phyloP scores from a whole-genome alignment of 2,113 vertebrate genomes.

The Rhinichthys klamathensis region DNA sequence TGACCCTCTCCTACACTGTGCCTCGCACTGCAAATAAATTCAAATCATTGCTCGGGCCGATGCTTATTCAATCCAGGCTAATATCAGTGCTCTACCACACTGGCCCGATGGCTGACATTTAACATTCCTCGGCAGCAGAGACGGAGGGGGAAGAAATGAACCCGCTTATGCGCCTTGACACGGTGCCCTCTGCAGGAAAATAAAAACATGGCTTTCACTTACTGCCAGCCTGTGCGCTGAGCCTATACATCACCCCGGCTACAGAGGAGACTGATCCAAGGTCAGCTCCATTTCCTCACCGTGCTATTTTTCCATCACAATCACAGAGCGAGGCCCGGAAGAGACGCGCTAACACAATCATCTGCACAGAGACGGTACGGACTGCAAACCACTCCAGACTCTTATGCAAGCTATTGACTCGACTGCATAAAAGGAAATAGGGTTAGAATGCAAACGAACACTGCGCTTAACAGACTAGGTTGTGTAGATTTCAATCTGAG shows the following conservation, averaged over 20 bases:
- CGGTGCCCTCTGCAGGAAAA: slow-evolving; percentile 73
- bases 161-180: slow-evolving; percentile 78
- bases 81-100: slow-evolving; percentile 26
- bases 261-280: slow-evolving; percentile 74
- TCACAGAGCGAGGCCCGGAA: slow-evolving; percentile 35
- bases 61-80: slow-evolving; percentile 53
- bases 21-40: slow-evolving; percentile 39
- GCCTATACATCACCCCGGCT: slow-evolving; percentile 79
- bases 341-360: slow-evolving; percentile 46
- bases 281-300: slow-evolving; percentile 79
- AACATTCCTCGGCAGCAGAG: slow-evolving; percentile 49
- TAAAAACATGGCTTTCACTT: slow-evolving; percentile 83
- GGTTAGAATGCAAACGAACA: slow-evolving; percentile 19
- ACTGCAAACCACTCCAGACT: slow-evolving; percentile 25
- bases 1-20: slow-evolving; percentile 11
- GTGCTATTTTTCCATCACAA: slow-evolving; percentile 52
- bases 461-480: slow-evolving; percentile 5
- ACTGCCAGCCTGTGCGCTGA: slow-evolving; percentile 68
- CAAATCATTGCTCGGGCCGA: slow-evolving; percentile 41
- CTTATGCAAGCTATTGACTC: slow-evolving; percentile 35
- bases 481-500: neutral
- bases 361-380: slow-evolving; percentile 1
- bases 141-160: slow-evolving; percentile 72
- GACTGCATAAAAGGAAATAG: neutral
- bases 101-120: slow-evolving; percentile 54